These are phyloP conservation scores for Cebidichthys violaceus DNA, from an alignment of 2,113 vertebrate genomes.

Conservation along the genomic window DNA sequence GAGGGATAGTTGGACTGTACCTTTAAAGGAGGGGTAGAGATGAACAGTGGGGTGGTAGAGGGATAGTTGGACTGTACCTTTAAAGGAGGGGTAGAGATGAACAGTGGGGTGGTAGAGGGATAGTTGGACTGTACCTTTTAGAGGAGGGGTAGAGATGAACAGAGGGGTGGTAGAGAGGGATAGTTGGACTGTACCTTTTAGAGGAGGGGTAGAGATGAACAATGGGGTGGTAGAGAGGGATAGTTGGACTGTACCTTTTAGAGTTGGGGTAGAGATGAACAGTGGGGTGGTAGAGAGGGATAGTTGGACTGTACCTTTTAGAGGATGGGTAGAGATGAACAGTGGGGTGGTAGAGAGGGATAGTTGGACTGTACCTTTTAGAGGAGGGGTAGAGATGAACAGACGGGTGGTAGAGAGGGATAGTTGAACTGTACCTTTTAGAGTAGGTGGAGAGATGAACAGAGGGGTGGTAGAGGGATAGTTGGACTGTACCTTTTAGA, in stretches of 20 bases:
- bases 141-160: slow-evolving; percentile 89
- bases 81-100: slow-evolving; percentile 90
- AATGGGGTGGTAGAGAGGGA: neutral
- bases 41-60: neutral
- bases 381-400: slow-evolving; percentile 89
- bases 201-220: slow-evolving; percentile 89
- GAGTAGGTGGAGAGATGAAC: slow-evolving; percentile 89
- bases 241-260: slow-evolving; percentile 87
- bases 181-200: slow-evolving; percentile 87
- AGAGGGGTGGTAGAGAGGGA: neutral
- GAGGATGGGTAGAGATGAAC: slow-evolving; percentile 89
- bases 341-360: neutral
- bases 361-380: slow-evolving; percentile 87
- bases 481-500: slow-evolving; percentile 88
- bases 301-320: slow-evolving; percentile 87
- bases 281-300: neutral
- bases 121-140: slow-evolving; percentile 87
- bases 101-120: neutral
- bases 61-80: slow-evolving; percentile 83
- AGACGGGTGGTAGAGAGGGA: neutral
- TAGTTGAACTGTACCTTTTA: slow-evolving; percentile 87
- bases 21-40: slow-evolving; percentile 94
- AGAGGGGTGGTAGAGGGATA: neutral
- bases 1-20: slow-evolving; percentile 72
- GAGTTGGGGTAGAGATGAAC: slow-evolving; percentile 89